phyloP scores from a whole-genome alignment of 2,888 invertebrate genomes.

The Alsophila aescularia region DNA sequence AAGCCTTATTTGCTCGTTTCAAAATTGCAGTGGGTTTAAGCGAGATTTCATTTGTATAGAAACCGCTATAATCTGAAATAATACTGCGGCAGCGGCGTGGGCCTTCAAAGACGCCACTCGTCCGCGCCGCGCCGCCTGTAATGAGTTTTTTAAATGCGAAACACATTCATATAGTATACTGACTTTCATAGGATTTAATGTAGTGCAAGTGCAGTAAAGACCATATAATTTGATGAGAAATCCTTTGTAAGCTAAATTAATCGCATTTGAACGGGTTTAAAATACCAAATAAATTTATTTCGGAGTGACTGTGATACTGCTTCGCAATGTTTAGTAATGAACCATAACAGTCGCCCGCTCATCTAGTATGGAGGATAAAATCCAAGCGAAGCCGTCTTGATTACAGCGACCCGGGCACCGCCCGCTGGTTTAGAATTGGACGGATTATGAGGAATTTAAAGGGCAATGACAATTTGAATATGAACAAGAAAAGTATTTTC shows the following conservation, averaged over 20 bases:
- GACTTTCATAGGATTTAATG: constrained; percentile 67
- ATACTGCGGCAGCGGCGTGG: constrained; percentile 74
- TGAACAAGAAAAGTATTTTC: constrained; percentile 72
- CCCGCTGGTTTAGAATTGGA: constrained; percentile 79
- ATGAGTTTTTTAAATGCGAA: constrained; percentile 82
- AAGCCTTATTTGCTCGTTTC: constrained; percentile 81
- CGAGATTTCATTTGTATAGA: constrained; percentile 84
- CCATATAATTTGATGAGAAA: constrained; percentile 36
- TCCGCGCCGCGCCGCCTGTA: constrained; percentile 78
- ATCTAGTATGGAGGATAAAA: constrained; percentile 70
- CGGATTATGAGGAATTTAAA: constrained; percentile 84
- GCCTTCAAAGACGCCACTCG: constrained; percentile 83
- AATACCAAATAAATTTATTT: constrained; percentile 16
- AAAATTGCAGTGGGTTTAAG: constrained; percentile 83
- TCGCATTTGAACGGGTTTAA: constrained; percentile 13
- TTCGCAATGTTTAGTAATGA: constrained; percentile 47
- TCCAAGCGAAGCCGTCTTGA: constrained; percentile 80
- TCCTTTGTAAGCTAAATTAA: constrained; percentile 39
- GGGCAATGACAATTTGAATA: constrained; percentile 82
- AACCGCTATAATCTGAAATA: constrained; percentile 83
- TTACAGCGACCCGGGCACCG: constrained; percentile 73
- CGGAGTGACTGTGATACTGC: constrained; percentile 10
- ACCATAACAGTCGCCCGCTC: constrained; percentile 54
- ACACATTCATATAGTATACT: constrained; percentile 76
- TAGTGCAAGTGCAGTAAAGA: constrained; percentile 57